These are phyloP conservation scores for Mus musculus DNA, from an alignment of 2,113 vertebrate species.

Conservation along the genomic window DNA sequence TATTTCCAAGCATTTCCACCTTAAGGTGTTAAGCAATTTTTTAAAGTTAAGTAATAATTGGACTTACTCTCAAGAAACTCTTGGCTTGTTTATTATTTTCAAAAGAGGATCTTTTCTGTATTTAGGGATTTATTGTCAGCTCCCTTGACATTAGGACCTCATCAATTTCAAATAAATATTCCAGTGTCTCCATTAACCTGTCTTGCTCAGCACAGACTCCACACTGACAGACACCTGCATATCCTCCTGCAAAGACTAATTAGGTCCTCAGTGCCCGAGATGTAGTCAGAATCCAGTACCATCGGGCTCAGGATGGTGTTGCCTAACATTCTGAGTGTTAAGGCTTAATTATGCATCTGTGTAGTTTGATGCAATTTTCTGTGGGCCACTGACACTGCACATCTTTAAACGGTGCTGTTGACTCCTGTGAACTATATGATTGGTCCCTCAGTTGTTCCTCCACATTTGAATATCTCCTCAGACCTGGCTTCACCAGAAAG, in stretches of 20 bases:
- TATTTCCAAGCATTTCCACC: constrained; percentile 15
- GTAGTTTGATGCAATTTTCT: constrained; percentile 65
- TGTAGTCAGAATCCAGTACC: constrained; percentile 62
- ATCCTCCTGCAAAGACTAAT: constrained; percentile 73
- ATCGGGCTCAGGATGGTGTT: constrained; percentile 54
- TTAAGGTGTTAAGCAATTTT: neutral
- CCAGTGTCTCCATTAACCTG: constrained; percentile 58
- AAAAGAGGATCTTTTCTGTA: neutral
- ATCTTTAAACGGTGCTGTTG: constrained; percentile 61
- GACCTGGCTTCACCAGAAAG: constrained; percentile 27
- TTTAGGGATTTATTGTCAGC: neutral
- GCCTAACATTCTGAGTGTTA: constrained; percentile 60
- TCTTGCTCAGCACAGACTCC: constrained; percentile 58
- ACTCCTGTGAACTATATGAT: constrained; percentile 42
- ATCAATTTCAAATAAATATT: constrained; percentile 68
- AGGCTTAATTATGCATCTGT: constrained; percentile 72
- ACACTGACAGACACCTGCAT: constrained; percentile 65
- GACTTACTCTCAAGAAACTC: constrained; percentile 36
- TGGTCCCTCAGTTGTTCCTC: constrained; percentile 30
- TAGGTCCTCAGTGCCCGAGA: constrained; percentile 67
- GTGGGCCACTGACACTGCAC: constrained; percentile 38
- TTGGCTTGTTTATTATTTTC: constrained; percentile 34
- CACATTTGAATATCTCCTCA: constrained; percentile 43
- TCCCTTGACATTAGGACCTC: neutral
- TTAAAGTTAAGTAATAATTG: neutral